Evolutionary conservation across 2,888 invertebrate species (phyloP).

Genomic region (Lithodes maja): DNA sequence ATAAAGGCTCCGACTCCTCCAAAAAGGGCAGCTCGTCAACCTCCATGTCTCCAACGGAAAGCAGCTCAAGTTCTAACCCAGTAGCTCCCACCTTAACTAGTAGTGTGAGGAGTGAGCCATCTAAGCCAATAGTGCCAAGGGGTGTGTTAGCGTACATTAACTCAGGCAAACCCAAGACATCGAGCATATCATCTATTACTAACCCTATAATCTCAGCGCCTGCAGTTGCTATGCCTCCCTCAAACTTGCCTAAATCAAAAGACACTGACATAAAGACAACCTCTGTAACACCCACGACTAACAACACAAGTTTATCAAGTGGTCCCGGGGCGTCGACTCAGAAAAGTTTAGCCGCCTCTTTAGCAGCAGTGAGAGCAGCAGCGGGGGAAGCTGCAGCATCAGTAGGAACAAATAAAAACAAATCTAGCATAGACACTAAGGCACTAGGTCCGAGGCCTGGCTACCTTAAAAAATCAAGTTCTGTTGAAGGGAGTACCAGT

Average conservation of each 20-base stretch:
- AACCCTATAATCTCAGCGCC: conserved; percentile 10
- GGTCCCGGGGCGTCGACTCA: conserved; percentile 9
- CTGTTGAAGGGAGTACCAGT: background rate
- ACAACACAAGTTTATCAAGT: conserved; percentile 1
- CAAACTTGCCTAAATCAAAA: conserved; percentile 17
- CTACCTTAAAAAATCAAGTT: conserved; percentile 26
- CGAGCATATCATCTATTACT: conserved; percentile 18
- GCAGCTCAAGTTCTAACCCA: background rate
- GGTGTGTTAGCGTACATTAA: conserved; percentile 56
- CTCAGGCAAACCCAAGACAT: conserved; percentile 24
- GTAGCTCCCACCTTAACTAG: background rate
- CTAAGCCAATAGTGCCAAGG: conserved; percentile 38
- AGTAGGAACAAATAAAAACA: conserved; percentile 10
- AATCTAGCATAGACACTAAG: background rate
- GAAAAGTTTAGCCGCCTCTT: conserved; percentile 40
- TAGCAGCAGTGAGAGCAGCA: conserved; percentile 55
- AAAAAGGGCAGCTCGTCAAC: conserved; percentile 23
- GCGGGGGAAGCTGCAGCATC: conserved; percentile 42
- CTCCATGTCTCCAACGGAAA: conserved; percentile 30
- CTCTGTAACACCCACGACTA: conserved; percentile 7
- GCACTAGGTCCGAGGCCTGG: background rate
- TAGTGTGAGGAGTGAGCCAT: conserved; percentile 14
- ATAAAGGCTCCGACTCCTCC: background rate
- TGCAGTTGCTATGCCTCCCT: conserved; percentile 19
- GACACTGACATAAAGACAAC: background rate